Evolutionary conservation across 2,797 vertebrate genomes (phyloP).

Genomic region (Aratinga solstitialis): DNA sequence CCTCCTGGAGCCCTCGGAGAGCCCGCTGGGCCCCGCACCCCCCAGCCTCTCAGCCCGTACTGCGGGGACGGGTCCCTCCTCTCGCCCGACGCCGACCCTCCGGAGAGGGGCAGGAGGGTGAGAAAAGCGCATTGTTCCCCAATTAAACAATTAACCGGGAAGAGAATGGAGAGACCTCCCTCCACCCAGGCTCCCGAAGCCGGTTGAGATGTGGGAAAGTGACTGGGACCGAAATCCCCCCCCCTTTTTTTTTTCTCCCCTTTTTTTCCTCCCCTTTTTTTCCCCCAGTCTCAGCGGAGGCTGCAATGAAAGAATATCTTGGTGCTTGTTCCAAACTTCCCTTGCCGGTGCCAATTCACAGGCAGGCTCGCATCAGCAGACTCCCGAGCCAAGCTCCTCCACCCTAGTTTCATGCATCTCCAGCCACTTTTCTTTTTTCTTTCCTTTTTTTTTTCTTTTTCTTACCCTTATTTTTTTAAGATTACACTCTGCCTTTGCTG

Average conservation of each 20-base stretch:
- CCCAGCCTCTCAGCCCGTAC: background rate
- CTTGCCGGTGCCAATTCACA: conserved; percentile 50
- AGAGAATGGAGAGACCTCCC: conserved; percentile 53
- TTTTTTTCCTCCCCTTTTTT: background rate
- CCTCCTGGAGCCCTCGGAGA: no score
- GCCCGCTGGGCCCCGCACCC: background rate
- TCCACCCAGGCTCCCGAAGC: background rate
- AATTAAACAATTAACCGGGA: conserved; percentile 56
- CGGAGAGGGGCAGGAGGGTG: background rate
- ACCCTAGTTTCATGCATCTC: conserved; percentile 37
- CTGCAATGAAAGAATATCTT: conserved; percentile 48
- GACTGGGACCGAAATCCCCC: background rate
- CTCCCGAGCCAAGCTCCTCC: conserved; percentile 48
- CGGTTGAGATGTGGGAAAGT: conserved; percentile 12
- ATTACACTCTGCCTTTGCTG: background rate
- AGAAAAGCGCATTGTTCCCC: conserved; percentile 27
- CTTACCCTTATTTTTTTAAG: background rate
- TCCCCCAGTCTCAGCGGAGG: conserved; percentile 37
- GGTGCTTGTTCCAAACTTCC: conserved; percentile 64
- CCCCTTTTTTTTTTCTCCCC: no score
- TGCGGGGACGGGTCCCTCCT: background rate
- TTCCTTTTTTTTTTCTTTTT: background rate
- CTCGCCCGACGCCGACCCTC: background rate
- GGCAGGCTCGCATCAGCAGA: conserved; percentile 42
- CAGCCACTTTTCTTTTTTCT: background rate